Conservation (phyloP, 2,888 invertebrate genomes). For the Marronus borbonicus region DNA sequence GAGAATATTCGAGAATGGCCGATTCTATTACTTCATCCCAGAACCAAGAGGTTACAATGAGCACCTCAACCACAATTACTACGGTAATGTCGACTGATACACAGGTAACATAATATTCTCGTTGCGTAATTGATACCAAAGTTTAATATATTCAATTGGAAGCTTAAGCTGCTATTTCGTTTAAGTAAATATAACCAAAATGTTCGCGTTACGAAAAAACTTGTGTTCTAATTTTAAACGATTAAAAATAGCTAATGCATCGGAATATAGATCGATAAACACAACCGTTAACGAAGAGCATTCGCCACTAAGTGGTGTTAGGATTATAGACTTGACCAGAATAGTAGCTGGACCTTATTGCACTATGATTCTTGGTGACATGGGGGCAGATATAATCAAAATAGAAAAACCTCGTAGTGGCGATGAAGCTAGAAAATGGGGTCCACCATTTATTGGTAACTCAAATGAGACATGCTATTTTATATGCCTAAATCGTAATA, state of each 20-base stretch:
- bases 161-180: conserved; percentile 36
- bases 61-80: conserved; percentile 66
- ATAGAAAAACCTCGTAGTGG: conserved; percentile 88
- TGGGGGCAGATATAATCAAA: conserved; percentile 95
- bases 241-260: conserved; percentile 49
- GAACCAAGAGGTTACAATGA: conserved; percentile 51
- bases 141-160: conserved; percentile 5
- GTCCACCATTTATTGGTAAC: conserved; percentile 83
- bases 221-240: conserved; percentile 41
- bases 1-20: conserved; percentile 55
- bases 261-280: conserved; percentile 33
- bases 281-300: conserved; percentile 58
- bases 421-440: conserved; percentile 94
- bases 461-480: conserved; percentile 85
- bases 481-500: conserved; percentile 92
- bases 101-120: conserved; percentile 62
- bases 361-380: conserved; percentile 93
- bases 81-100: conserved; percentile 63
- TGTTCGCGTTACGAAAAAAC: conserved; percentile 40
- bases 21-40: conserved; percentile 56
- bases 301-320: conserved; percentile 78
- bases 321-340: conserved; percentile 86
- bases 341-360: conserved; percentile 96
- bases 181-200: conserved; percentile 39
- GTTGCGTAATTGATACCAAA: conserved; percentile 43